Base-by-base conservation (phyloP, 2,888 invertebrate genomes). In the Drosophila ustulata region DNA sequence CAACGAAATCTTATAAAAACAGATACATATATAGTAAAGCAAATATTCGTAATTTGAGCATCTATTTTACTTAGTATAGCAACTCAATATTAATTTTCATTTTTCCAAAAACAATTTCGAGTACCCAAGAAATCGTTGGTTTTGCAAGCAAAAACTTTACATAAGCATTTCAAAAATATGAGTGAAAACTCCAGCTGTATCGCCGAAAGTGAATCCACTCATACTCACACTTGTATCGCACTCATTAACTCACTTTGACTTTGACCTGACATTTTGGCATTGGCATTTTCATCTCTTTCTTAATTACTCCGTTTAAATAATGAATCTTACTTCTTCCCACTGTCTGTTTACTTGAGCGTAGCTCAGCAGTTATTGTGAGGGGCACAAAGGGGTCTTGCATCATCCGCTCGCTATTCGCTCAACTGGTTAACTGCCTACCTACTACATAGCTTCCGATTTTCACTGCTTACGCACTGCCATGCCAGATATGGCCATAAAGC, bases 381-480 rank as follows among this genome's bases (percentile, higher is more conserved):
- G 18, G 18, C 13, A 41, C 39, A 18, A 13, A 13, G 18, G 39
- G 13, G 18, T 37, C 37, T 37, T 37, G 37, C 37, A 37, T 37
- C 37, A 37, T 37, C n/a, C 37, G 32, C 32, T 32, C 32, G 32
- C 32, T 32, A 41, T 7, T 18, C 39, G 39, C 39, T 41, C 39
- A 18, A 18, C 39, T 41, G 39, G 5, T 41, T 41, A 41, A 18
- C 39, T 41, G 28, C 28, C 34, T 11, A 30, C 7, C 8, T 11
- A 37, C 37, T n/a, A 37, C 37, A 37, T n/a, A 37, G 37, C 37
- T 37, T 37, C 37, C 37, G 37, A 37, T 37, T 37, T 37, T 37
- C 37, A 37, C 37, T n/a, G 37, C 37, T 37, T 37, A 37, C 37
- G 37, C 37, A 37, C 37, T n/a, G 37, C 37, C 9, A 5, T 28